A percentile compares a stretch with the other conserved stretches of the same genome.
These are phyloP conservation scores for Harpalus rubripes DNA, from an alignment of 2,888 invertebrate genomes.

Conservation along the genomic window DNA sequence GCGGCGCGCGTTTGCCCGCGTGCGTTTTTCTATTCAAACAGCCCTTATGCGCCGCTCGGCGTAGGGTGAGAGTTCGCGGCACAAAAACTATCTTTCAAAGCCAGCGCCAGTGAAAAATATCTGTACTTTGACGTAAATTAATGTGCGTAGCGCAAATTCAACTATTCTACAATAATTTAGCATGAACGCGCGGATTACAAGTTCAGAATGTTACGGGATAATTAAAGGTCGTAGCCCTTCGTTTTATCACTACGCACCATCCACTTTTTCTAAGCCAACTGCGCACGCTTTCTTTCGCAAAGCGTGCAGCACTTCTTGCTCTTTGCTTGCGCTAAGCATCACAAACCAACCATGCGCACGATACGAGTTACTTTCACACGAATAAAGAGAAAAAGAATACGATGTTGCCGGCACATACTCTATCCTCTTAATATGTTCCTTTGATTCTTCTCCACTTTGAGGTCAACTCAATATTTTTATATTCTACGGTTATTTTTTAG, in stretches of 20 bases:
- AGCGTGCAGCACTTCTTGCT: not conserved
- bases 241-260: slow-evolving; percentile 48
- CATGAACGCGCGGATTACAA: slow-evolving; percentile 75
- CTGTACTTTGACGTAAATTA: slow-evolving; percentile 78
- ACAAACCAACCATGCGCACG: not conserved
- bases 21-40: slow-evolving; percentile 77
- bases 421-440: too few species aligned
- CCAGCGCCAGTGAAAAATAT: slow-evolving; percentile 77
- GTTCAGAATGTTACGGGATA: slow-evolving; percentile 66
- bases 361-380: not conserved
- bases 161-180: slow-evolving; percentile 77
- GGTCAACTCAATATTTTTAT: too few species aligned
- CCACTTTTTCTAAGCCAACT: slow-evolving; percentile 10
- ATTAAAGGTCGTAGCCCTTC: slow-evolving; percentile 66
- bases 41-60: slow-evolving; percentile 73
- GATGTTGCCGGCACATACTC: too few species aligned
- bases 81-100: slow-evolving; percentile 78
- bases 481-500: too few species aligned
- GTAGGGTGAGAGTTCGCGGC: slow-evolving; percentile 74
- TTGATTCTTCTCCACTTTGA: too few species aligned
- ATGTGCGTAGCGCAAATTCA: slow-evolving; percentile 78
- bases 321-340: not conserved
- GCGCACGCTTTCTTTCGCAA: not conserved
- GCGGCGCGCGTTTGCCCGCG: slow-evolving; percentile 71
- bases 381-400: too few species aligned